These are phyloP conservation scores for Campoplex capitator DNA, from an alignment of 2,888 invertebrate species.

Conservation along the genomic window DNA sequence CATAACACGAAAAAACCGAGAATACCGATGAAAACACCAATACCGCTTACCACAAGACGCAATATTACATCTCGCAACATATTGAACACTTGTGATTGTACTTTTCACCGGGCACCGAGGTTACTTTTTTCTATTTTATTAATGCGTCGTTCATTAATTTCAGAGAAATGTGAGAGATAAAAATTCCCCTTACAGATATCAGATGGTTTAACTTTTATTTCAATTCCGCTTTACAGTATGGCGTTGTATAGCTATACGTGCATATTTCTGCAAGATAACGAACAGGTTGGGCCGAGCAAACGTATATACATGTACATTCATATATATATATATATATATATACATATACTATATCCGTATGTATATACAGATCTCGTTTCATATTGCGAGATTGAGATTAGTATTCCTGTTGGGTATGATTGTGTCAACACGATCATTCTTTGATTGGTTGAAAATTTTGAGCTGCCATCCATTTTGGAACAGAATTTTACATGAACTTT, in stretches of 20 bases:
- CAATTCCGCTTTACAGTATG: not conserved
- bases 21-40: conserved; percentile 71
- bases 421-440: not conserved
- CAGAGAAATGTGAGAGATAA: not conserved
- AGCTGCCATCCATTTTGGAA: not conserved
- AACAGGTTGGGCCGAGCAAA: not conserved
- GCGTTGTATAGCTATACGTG: not conserved
- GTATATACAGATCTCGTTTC: not conserved
- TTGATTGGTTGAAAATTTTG: not conserved
- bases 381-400: not conserved
- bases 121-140: not conserved
- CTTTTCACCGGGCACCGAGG: not conserved
- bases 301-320: not conserved
- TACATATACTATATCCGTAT: not conserved
- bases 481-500: not conserved
- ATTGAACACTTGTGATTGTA: conserved; percentile 30
- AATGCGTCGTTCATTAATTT: conserved; percentile 21
- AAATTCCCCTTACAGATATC: not conserved
- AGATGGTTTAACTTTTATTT: not conserved
- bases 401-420: not conserved
- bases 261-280: conserved; percentile 2
- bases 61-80: conserved; percentile 70
- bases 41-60: conserved; percentile 68
- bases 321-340: not conserved
- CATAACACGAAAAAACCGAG: conserved; percentile 73